Conservation (phyloP, 2,888 invertebrate species). For the Antitype chi region DNA sequence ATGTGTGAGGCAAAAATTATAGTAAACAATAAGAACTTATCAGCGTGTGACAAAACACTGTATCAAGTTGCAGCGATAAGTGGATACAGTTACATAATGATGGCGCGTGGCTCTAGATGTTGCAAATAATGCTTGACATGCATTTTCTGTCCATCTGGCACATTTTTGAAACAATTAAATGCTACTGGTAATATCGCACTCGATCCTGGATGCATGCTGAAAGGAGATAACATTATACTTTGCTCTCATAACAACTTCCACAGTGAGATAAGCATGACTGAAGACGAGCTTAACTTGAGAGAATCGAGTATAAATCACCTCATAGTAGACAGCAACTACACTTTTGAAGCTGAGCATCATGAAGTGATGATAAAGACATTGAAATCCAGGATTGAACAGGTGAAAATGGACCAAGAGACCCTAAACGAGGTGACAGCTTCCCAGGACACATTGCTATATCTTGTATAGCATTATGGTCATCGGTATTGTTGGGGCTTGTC, state of each 20-base stretch:
- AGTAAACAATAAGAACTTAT: too few relatives aligned
- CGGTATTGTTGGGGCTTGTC: too few relatives aligned
- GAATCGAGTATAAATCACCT: slow-evolving; percentile 2
- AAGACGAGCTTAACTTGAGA: background rate
- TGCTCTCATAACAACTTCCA: slow-evolving; percentile 4
- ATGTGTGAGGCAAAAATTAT: slow-evolving; percentile 4
- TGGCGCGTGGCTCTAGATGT: background rate
- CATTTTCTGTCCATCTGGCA: slow-evolving; percentile 13
- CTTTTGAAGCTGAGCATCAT: background rate
- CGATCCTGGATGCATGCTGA: slow-evolving; percentile 4
- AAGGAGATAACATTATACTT: slow-evolving; percentile 2
- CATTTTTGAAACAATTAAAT: background rate
- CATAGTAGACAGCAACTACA: background rate
- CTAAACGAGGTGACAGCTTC: too few relatives aligned
- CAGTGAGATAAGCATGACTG: background rate
- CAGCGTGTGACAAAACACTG: background rate
- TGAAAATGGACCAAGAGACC: too few relatives aligned
- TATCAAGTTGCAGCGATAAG: slow-evolving; percentile 17
- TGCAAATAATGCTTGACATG: background rate
- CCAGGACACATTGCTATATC: too few relatives aligned
- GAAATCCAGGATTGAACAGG: background rate
- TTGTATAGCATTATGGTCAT: too few relatives aligned
- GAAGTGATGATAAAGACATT: slow-evolving; percentile 1
- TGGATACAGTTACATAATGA: background rate
- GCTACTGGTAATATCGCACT: slow-evolving; percentile 2